Evolutionary conservation across 2,888 invertebrate species (phyloP), one percentile per base, ranked within the genome.

Genomic region (Cosmia trapezina): DNA sequence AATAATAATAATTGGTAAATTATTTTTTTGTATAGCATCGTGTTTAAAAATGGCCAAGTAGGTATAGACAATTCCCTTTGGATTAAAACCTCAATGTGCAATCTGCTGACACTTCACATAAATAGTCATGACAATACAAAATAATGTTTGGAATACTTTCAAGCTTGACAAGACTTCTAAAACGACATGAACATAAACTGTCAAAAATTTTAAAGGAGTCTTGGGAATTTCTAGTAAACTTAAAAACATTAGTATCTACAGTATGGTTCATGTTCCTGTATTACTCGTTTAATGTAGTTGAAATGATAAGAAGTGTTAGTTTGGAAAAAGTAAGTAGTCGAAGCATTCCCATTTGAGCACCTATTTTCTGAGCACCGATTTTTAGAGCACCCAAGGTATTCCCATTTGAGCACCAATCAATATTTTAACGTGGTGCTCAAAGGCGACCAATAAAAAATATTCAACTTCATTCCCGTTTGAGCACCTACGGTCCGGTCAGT

Each of bases 231-330:
- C 76, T 92, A 85, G 82, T 89, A 86, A 88, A 87, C 80, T 84
- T 93, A 87, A 92, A 92, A 93, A 90, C 89, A 90, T 88, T 92
- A 84, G 72, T 93, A 81, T 86, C 79, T 86, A 78, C 92, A 95
- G 89, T 93, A 95, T 95, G 95, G 91, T 91, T 88, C 85, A 84
- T 87, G 83, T 93, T 91, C 83, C 84, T 92, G 76, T 88, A 90
- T 86, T 93, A 93, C 87, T 93, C 89, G 74, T 93, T 94, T 89
- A 89, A 86, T 90, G 91, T 93, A 80, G 88, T 93, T 93, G 95
- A 95, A 94, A 96, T 96, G 95, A 89, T 92, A 91, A 95, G 90
- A 86, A 93, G 94, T 89, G 85, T 85, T 76, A 95, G 94, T 90
- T 93, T 93, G 80, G 94, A 94, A 90, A 94, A 92, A 88, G 95